Base-by-base conservation (phyloP, 2,113 vertebrate genomes). In the Amblyopsis rosae region DNA sequence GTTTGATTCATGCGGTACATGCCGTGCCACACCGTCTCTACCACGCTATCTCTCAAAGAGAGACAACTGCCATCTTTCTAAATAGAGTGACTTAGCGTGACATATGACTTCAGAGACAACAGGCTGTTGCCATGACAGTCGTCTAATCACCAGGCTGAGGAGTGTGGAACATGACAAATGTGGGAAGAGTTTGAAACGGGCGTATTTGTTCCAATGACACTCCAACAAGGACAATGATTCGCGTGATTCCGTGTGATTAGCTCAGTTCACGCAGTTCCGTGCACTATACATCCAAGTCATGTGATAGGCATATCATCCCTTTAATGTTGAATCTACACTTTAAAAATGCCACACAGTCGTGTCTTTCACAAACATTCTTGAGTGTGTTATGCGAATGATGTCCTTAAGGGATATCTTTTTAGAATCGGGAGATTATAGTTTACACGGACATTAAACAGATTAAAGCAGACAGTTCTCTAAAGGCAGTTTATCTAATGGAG, bases 401-500 rank as follows among this genome's bases (percentile, higher is more conserved):
- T 90, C 88, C 88, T 92, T 86, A 88, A 90, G 88, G 88, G 89
- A 90, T 88, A 91, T 89, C 83, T 82, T 91, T 91, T 87, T 88
- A 85, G 91, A 90, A 92, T 88, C 85, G 72, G 81, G 87, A 91
- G 89, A 91, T 90, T 91, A 91, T 88, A 88, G 87, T 88, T 92
- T 91, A 92, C 90, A 92, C 87, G 85, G 85, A 89, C 87, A 90
- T 92, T 92, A 92, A 90, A 90, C 83, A 88, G 85, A 92, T 90
- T 92, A 91, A 87, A 89, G 76, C 86, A 83, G 82, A 73, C 83
- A 64, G 86, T 89, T 89, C 88, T 92, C 86, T 88, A 89, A 90
- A 91, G 89, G 88, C 89, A 89, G 86, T 92, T 93, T 91, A 92
- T 93, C 90, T 91, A 88, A 92, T 90, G 82, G 85, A 91, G 86